Conservation (phyloP, 1,140 invertebrate species). For the Lepidurus apus region DNA sequence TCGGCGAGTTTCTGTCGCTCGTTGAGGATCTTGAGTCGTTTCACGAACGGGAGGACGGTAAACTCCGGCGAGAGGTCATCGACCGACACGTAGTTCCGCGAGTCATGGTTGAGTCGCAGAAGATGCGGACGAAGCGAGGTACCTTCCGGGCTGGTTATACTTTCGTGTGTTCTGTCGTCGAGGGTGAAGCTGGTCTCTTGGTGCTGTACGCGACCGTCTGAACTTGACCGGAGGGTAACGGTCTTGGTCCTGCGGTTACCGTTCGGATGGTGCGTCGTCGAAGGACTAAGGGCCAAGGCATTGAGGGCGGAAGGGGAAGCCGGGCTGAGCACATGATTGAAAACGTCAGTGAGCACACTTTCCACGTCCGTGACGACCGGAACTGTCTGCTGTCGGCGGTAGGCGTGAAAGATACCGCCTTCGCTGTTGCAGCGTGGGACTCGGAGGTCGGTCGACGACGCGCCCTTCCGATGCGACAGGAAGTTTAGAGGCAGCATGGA, state of each 20-base stretch:
- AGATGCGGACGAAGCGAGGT: slow-evolving; percentile 12
- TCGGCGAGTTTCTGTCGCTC: slow-evolving; percentile 78
- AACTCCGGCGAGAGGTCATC: slow-evolving; percentile 83
- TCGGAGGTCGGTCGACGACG: slow-evolving; percentile 25
- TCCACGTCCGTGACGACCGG: slow-evolving; percentile 32
- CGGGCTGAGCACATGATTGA: slow-evolving; percentile 28
- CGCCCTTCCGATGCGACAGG: neutral
- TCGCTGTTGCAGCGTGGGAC: neutral
- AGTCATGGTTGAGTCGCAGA: slow-evolving; percentile 50
- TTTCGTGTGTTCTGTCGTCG: neutral
- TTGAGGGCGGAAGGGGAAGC: neutral
- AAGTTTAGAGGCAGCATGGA: neutral
- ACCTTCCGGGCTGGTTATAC: neutral
- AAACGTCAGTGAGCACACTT: slow-evolving; percentile 31
- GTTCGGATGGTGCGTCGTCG: slow-evolving; percentile 20
- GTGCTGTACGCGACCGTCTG: neutral
- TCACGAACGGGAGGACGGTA: slow-evolving; percentile 76
- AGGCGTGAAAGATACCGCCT: neutral
- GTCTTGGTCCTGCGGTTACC: neutral
- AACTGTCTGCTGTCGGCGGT: slow-evolving; percentile 27
- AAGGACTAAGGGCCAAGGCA: neutral
- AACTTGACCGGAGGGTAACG: neutral
- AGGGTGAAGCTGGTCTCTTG: neutral
- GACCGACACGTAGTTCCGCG: slow-evolving; percentile 59
- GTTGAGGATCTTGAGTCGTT: slow-evolving; percentile 79